Evolutionary conservation across 2,113 vertebrate genomes (phyloP), one percentile per base, ranked within the genome.

Genomic region (Dipodomys stephensi): DNA sequence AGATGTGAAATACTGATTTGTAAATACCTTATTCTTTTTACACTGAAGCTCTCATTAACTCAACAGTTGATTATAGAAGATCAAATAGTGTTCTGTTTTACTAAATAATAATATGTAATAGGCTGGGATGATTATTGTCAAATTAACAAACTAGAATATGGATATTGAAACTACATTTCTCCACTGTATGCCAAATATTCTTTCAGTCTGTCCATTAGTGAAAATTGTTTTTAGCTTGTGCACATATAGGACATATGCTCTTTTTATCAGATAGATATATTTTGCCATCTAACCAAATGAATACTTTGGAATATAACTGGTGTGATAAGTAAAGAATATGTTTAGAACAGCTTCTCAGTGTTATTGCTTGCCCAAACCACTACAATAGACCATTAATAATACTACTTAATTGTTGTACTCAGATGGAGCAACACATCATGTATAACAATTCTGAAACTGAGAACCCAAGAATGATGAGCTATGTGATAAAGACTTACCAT

Each of bases 371-470:
- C 68, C 88, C 92, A 95, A 92, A 74, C 73, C 95, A 96, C 93
- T 97, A 95, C 67, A 94, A 20, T 92, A n/a, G 65, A 77, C 96
- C 96, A 92, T 97, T 98, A 98, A 97, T 97, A 97, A 97, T 97
- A 85, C 87, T 95, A 83, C 82, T 96, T 97, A 98, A 97, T 98
- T 97, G 92, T 86, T 83, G 12, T 89, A 92, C 95, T 96, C 95
- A 96, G 92, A 95, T 96, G 83, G 96, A 96, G 78, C 86, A 96
- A 71, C 76, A 78, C 92, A 84, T 97, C 91, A 96, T 97, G 97
- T 97, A 95, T 95, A 97, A 88, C 92, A 97, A 5, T 97, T 97
- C 96, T 96, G 87, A 96, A 95, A 83, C 83, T 96, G 85, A 93
- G 95, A 96, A 93, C 92, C 69, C 71, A 96, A 96, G 95, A 97